Evolutionary conservation across 1,140 invertebrate genomes (phyloP), one percentile per base, ranked within the genome.

Genomic region (Leptinotarsa texana): DNA sequence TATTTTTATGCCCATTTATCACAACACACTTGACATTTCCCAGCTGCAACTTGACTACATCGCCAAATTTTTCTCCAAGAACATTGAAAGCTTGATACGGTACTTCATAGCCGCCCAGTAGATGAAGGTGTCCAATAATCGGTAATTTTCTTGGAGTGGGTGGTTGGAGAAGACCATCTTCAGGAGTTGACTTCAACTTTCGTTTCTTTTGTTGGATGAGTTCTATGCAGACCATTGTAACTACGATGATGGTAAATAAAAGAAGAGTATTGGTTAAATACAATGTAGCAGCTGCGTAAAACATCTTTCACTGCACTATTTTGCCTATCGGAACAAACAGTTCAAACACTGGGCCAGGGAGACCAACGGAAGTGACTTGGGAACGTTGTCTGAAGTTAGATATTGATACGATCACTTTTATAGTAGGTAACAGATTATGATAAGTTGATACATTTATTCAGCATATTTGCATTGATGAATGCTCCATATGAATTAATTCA

Each of bases 21-120:
- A 93, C 88, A 3, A 92, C 85, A 75, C 90, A 89, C n/a, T 88
- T 86, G 5, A 89, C 83, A 3, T 84, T 86, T 18, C 92, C 92
- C 73, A 93, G 79, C 63, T 87, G 85, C 4, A 93, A 77, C 49
- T 88, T 88, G 48, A 91, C 86, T 0, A 93, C 86, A 51, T 83
- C 80, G 21, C 88, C 87, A 81, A 89, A 91, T 51, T 86, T 80
- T 69, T 87, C 85, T 22, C 86, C 85, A 3, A 92, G 81, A 3
- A 86, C 84, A 13, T 83, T 84, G 83, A 93, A 92, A 2, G 88
- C 91, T 80, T 91, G 89, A 81, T 91, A 92, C 0, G 90, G 90
- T 5, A 92, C 88, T 21, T 88, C 85, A 78, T 91, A 90, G 22
- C 88, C 87, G 11, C 86, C 88, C 75, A 93, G 83, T 22, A 89